Evolutionary conservation across 2,888 invertebrate genomes (phyloP).

Genomic region (Mamestra brassicae): DNA sequence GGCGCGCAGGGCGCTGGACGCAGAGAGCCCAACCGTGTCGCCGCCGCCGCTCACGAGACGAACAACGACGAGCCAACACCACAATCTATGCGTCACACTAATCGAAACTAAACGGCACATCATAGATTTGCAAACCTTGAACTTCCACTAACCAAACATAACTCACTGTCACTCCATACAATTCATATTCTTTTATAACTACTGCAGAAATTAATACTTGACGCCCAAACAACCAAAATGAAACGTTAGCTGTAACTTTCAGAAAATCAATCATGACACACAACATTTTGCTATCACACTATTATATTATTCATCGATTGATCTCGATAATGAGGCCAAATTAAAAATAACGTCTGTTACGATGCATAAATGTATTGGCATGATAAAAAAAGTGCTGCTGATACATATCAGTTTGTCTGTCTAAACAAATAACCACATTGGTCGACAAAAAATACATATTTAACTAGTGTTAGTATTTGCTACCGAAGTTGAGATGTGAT

Average conservation of each 20-base stretch:
- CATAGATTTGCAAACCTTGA: conserved; percentile 72
- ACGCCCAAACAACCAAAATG: conserved; percentile 34
- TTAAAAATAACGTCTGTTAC: conserved; percentile 74
- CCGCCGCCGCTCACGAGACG: conserved; percentile 18
- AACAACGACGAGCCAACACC: conserved; percentile 65
- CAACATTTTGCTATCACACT: conserved; percentile 66
- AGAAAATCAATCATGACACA: conserved; percentile 64
- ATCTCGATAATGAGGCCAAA: conserved; percentile 74
- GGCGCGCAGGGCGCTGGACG: conserved; percentile 50
- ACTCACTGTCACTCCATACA: conserved; percentile 61
- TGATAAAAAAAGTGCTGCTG: conserved; percentile 71
- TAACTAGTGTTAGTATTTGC: conserved; percentile 68
- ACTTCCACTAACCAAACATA: conserved; percentile 61
- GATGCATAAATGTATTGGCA: conserved; percentile 64
- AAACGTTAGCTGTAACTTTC: conserved; percentile 50
- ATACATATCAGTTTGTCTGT: conserved; percentile 76
- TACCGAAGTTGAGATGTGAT: conserved; percentile 61
- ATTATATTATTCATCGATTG: conserved; percentile 67
- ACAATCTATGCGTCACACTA: conserved; percentile 68
- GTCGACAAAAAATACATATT: conserved; percentile 70
- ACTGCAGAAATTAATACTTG: conserved; percentile 45
- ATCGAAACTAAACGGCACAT: conserved; percentile 72
- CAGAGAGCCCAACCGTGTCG: conserved; percentile 43
- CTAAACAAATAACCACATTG: conserved; percentile 78
- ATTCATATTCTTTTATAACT: conserved; percentile 57